These are phyloP conservation scores for Platycheirus rosarum DNA, from an alignment of 2,888 invertebrate species.

Conservation along the genomic window DNA sequence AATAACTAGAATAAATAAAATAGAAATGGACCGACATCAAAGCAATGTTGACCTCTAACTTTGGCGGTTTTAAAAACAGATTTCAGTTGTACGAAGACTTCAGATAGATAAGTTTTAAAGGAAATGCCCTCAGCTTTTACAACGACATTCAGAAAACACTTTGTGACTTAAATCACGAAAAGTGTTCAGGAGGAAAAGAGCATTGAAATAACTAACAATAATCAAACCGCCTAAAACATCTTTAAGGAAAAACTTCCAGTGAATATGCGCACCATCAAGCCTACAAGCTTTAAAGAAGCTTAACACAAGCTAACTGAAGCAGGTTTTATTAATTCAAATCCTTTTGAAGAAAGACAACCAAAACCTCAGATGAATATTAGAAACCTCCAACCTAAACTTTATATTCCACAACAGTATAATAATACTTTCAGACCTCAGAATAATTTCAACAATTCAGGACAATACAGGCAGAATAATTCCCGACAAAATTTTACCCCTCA, in stretches of 20 bases:
- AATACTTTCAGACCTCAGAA: no score
- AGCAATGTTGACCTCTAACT: background rate
- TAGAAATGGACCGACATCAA: background rate
- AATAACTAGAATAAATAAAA: no score
- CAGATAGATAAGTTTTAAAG: conserved; percentile 8
- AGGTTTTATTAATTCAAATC: background rate
- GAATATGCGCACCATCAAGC: conserved; percentile 28
- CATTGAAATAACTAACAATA: background rate
- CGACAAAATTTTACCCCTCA: no score
- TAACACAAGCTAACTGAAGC: background rate
- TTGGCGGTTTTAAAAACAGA: background rate
- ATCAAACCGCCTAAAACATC: background rate
- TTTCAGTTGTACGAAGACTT: background rate
- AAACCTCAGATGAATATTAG: background rate
- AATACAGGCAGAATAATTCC: no score
- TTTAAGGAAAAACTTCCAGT: conserved; percentile 16
- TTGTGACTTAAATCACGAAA: conserved; percentile 20
- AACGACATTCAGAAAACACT: no score
- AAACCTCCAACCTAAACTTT: background rate
- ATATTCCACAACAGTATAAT: no score
- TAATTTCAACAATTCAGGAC: background rate
- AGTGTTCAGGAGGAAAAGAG: conserved; percentile 1
- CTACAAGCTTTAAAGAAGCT: background rate
- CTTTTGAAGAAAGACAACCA: background rate
- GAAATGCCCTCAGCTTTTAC: no score